Conservation (phyloP, 2,888 invertebrate genomes). For the Drosophila differens region DNA sequence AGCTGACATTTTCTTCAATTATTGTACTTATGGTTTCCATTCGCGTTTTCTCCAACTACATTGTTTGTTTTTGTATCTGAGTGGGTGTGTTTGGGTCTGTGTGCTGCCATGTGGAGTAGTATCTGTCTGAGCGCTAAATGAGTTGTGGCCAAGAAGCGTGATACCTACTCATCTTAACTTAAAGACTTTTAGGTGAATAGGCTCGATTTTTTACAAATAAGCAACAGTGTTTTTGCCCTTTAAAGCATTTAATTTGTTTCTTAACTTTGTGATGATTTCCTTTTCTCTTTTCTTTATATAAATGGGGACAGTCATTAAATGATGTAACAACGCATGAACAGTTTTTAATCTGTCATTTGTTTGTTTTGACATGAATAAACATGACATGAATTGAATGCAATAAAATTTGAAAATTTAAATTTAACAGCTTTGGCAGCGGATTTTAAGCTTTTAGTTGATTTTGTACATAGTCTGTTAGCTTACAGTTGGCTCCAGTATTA, state of each 20-base stretch:
- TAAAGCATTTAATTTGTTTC: neutral
- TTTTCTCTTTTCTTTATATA: neutral
- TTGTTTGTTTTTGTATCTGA: constrained; percentile 30
- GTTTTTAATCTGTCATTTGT: neutral
- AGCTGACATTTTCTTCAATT: constrained; percentile 80
- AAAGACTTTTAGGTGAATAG: constrained; percentile 22
- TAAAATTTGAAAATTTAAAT: constrained; percentile 1
- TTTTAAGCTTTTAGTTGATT: neutral
- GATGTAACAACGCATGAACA: neutral
- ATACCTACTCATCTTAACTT: constrained; percentile 26
- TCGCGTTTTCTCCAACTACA: constrained; percentile 60
- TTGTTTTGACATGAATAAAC: neutral
- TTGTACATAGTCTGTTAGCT: constrained; percentile 29
- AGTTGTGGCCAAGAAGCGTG: constrained; percentile 65
- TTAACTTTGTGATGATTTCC: neutral
- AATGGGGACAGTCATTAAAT: neutral
- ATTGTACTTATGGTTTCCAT: constrained; percentile 76
- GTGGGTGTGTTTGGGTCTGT: constrained; percentile 1
- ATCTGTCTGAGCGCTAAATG: constrained; percentile 59
- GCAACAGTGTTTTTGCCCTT: neutral
- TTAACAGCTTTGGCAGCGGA: constrained; percentile 4
- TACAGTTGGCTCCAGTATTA: neutral
- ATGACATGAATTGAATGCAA: neutral
- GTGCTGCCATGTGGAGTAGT: constrained; percentile 26
- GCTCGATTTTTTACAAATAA: constrained; percentile 3